Evolutionary conservation across 2,113 vertebrate genomes (phyloP), one percentile per base, ranked within the genome.

Genomic region (Hassar affinis): DNA sequence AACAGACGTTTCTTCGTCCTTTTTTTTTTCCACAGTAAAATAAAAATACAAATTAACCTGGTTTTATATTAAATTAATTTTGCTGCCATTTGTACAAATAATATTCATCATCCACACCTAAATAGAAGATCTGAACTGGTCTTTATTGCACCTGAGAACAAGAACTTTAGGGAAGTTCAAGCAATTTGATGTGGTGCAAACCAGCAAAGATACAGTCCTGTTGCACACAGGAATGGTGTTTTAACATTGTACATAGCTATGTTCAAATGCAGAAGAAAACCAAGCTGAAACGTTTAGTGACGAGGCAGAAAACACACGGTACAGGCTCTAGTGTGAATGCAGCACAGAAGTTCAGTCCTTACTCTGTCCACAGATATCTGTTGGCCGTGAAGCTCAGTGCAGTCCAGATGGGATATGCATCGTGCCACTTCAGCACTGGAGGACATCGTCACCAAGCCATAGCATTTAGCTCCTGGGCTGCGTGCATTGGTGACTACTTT

Each of bases 401-500:
- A 95, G 89, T 99, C 96, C 1, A 99, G 94, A 88, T 99, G 98
- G 49, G 96, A 95, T 25, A 98, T 96, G 38, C 97, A 99, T 12
- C 98, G 92, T 0, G 95, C 92, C 86, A 98, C 97, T 79, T 99
- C 98, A 30, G 95, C 93, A 52, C 97, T 96, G 4, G 96, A 98
- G 4, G 97, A 98, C 97, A 99, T 97, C 0, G 97, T 98, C 38
- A 99, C 98, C 85, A 99, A 94, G 80, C 98, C 98, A 0, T 99
- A 99, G 90, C 98, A 99, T 83, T 97, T 98, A 54, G 97, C 96
- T 78, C 98, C 97, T 1, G 98, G 98, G 91, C 97, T 99, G 78
- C 97, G 96, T 72, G 97, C 98, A 80, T 98, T 99, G 84, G 98
- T 99, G 69, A 99, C 97, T 81, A 99, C 97, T 87, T 99, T 99